Base-by-base conservation (phyloP, 2,113 vertebrate genomes). In the Mustelus asterias region DNA sequence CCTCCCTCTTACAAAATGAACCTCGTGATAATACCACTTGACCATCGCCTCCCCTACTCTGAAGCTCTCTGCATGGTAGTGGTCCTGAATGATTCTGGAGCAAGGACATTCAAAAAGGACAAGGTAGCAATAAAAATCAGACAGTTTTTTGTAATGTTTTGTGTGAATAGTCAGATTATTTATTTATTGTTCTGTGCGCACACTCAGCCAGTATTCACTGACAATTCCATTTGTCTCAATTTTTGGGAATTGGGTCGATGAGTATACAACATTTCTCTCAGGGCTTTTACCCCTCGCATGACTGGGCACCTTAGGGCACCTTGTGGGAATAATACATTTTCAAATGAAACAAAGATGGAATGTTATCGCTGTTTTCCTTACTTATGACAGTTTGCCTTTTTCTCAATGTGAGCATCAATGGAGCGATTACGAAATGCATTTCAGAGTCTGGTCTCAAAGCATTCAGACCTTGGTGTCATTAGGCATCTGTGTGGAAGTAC, bases 381-480 rank as follows among this genome's bases (percentile, higher is more conserved):
- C 63, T 41, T 69, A 44, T 94, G 24, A 94, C 67, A 94, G 8
- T 48, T 70, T 48, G 93, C 2, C 65, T 48, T 72, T 94, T 94
- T 70, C 93, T 92, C 58, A 63, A 63, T 37, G 89, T 92, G 54
- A 92, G 18, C 33, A 11, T 92, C 63, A 92, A 92, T 92, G 89
- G 37, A 60, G 86, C 11, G 4, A 90, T 63, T 92, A n/a, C 63
- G 14, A 92, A 94, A 94, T 72, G n/a, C 41, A 72, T 48, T 94
- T 94, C 24, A 94, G 44, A 41, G 48, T 70, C 44, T 94, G 93
- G 93, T 70, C 93, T 94, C 22, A 94, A 70, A 72, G 37, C 69
- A 37, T 94, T 69, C 37, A 37, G 41, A 94, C 48, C 63, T 16
- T 94, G 69, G 37, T 94, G 41, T 70, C 65, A 44, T 94, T 94